Base-by-base conservation (phyloP, 30 jellyfish, hydroid and myxozoan genomes). In the Hydractinia echinata region DNA sequence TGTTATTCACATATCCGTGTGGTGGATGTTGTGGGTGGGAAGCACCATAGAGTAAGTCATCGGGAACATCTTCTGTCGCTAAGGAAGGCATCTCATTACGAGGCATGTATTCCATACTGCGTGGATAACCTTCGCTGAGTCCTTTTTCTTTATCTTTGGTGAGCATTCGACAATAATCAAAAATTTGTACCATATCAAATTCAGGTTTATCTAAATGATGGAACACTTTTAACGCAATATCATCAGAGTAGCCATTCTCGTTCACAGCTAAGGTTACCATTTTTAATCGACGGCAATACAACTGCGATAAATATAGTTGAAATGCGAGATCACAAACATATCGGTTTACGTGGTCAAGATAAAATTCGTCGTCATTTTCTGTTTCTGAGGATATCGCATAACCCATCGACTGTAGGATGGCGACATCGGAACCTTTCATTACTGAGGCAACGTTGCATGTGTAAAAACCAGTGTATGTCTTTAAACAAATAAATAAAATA, bases 331-430 rank as follows among this genome's bases (percentile, higher is more conserved):
- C 51, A 44, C 39, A n/a, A 51, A 64, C 39, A 51, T 64, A 6
- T 64, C 39, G 74, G 16, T 13, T 64, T 44, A 64, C 74, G 39
- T 64, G 74, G 18, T 13, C 1, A n/a, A 64, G 39, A 64, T n/a
- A 6, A 7, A 64, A 64, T 13, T 64, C 74, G 10, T 64, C 74
- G 10, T 64, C 74, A 13, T 64, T 64, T 13, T 13, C 74, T 13
- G 19, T 64, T 2, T 64, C 74, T n/a, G 7, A n/a, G 44, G 44
- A 30, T 13, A 64, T 13, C 7, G 10, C 39, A 13, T 64, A 64
- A 7, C 74, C 74, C 74, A 64, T 64, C 18, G 74, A 64, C 19
- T n/a, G 74, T 7, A 64, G 74, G 74, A 64, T 64, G 18, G 74
- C 19, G 10, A 64, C 19, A 13, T 64, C 74, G 19, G 19, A 44